A percentile compares a stretch with the other conserved stretches of the same genome.
Conservation (phyloP, 2,797 vertebrate genomes). For the Pseudochirops corinnae region DNA sequence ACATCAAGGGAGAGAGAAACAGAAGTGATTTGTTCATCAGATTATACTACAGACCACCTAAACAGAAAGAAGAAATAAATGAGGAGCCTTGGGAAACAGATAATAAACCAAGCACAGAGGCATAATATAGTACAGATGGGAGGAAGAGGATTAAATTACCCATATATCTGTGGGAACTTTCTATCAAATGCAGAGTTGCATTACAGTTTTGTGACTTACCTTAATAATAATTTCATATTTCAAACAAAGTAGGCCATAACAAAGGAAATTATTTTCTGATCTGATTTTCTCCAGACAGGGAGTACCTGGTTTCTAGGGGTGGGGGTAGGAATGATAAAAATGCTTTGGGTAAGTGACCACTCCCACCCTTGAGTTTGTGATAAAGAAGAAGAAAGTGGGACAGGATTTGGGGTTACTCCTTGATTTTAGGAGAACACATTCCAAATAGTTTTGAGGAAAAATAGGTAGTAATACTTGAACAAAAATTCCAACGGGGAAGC, state of each 20-base stretch:
- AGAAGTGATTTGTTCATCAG: too few species aligned
- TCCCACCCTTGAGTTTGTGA: neutral
- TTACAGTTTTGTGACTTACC: neutral
- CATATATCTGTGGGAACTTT: neutral
- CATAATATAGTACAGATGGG: neutral
- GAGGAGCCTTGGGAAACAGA: too few species aligned
- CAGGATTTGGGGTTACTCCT: neutral
- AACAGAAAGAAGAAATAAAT: neutral
- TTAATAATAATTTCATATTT: neutral
- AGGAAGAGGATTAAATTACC: neutral
- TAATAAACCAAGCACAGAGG: neutral
- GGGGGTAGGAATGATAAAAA: neutral
- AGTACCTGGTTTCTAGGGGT: neutral
- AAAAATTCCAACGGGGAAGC: neutral
- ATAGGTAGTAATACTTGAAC: neutral
- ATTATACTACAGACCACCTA: too few species aligned
- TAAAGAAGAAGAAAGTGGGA: neutral
- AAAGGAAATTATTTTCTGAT: neutral
- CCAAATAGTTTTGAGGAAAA: neutral
- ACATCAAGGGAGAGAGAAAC: too few species aligned
- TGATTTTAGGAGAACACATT: neutral
- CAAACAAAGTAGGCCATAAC: neutral
- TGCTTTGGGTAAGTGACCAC: neutral
- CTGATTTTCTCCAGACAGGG: neutral
- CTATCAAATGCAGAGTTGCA: neutral